A percentile compares a stretch with the other conserved stretches of the same genome.
These are phyloP conservation scores for Tenthredo amoena DNA, from an alignment of 2,888 invertebrate species.

Conservation along the genomic window DNA sequence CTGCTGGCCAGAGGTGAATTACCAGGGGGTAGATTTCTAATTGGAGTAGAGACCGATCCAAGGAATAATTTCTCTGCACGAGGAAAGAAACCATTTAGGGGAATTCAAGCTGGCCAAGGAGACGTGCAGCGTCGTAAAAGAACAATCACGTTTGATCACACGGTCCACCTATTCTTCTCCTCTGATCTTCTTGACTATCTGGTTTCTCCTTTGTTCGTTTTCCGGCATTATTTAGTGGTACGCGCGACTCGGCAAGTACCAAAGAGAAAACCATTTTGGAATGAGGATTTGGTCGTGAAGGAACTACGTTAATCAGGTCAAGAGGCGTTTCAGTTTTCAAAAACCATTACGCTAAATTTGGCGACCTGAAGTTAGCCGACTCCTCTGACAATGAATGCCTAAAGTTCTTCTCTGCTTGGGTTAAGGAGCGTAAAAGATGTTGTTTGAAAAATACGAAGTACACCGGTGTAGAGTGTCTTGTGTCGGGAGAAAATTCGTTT, in stretches of 20 bases:
- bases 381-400: slow-evolving; percentile 11
- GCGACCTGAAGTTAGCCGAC: not conserved
- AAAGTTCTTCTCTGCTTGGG: not conserved
- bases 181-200: not conserved
- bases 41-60: slow-evolving; percentile 32
- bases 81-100: slow-evolving; percentile 14
- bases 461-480: not conserved
- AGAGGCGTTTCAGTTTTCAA: slow-evolving; percentile 5
- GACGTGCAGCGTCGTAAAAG: not conserved
- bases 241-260: not conserved
- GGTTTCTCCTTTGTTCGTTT: not conserved
- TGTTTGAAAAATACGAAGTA: slow-evolving; percentile 25
- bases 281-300: not conserved
- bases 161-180: not conserved
- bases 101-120: not conserved
- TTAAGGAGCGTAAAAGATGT: not conserved
- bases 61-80: not conserved
- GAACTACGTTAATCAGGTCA: slow-evolving; percentile 3
- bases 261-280: not conserved
- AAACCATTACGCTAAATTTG: slow-evolving; percentile 12
- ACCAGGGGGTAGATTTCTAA: slow-evolving; percentile 57
- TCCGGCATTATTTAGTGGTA: slow-evolving; percentile 16
- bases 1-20: slow-evolving; percentile 72
- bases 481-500: slow-evolving; percentile 35
- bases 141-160: slow-evolving; percentile 32